phyloP scores from a whole-genome alignment of 2,888 invertebrate species.

The Sarcophaga carnaria region DNA sequence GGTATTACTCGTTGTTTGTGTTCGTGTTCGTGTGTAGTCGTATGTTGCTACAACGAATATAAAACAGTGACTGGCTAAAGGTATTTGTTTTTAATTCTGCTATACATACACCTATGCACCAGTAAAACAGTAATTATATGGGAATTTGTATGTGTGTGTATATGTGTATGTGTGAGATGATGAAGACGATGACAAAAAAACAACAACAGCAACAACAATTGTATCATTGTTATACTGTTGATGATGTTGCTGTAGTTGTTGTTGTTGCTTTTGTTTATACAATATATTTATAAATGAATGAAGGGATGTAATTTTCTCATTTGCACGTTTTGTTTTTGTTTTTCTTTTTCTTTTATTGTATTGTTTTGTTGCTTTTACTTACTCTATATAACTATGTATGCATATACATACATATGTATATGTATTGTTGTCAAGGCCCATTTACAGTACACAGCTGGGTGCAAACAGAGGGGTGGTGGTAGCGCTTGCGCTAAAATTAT shows the following conservation, averaged over 20 bases:
- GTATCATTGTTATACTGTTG: slow-evolving; percentile 60
- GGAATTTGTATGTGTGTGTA: slow-evolving; percentile 4
- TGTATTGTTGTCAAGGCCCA: slow-evolving; percentile 68
- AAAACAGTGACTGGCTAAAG: slow-evolving; percentile 68
- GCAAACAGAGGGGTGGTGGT: slow-evolving; percentile 65
- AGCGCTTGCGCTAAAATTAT: slow-evolving; percentile 82
- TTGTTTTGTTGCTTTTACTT: slow-evolving; percentile 28
- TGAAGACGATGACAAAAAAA: slow-evolving; percentile 39
- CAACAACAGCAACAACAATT: slow-evolving; percentile 46
- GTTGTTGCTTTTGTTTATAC: slow-evolving; percentile 22
- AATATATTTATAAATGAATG: slow-evolving; percentile 76
- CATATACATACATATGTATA: neutral
- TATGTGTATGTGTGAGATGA: neutral
- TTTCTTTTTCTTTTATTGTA: slow-evolving; percentile 13
- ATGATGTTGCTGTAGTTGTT: slow-evolving; percentile 34
- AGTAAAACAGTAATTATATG: neutral
- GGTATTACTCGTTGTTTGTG: too few species aligned
- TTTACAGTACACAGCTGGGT: slow-evolving; percentile 57
- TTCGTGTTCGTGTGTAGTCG: slow-evolving; percentile 50
- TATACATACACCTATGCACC: slow-evolving; percentile 4
- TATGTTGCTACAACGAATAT: slow-evolving; percentile 35
- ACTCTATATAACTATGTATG: neutral
- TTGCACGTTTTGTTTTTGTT: slow-evolving; percentile 70
- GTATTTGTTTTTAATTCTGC: slow-evolving; percentile 22
- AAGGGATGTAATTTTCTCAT: slow-evolving; percentile 80